Conservation (phyloP, 2,797 vertebrate species). For the Salarias fasciatus region DNA sequence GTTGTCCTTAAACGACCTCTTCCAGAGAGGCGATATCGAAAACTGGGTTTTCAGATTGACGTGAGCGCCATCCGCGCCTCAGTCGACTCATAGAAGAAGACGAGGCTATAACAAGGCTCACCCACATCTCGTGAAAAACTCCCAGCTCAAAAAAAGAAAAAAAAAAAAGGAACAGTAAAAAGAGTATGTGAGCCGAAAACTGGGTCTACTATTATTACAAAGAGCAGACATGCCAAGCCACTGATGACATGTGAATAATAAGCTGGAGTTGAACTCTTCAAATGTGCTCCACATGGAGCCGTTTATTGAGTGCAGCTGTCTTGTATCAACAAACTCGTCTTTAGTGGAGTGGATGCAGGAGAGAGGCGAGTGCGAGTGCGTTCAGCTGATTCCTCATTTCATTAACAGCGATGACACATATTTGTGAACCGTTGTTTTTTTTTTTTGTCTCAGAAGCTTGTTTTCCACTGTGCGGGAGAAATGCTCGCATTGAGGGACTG, state of each 20-base stretch:
- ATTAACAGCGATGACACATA: conserved; percentile 35
- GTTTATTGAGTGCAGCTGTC: conserved; percentile 75
- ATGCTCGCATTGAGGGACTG: conserved; percentile 7
- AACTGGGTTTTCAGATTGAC: conserved; percentile 54
- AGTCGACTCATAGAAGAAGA: conserved; percentile 39
- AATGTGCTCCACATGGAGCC: conserved; percentile 69
- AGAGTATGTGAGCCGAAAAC: conserved; percentile 49
- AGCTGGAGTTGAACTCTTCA: conserved; percentile 55
- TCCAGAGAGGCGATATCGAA: conserved; percentile 44
- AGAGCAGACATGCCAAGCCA: conserved; percentile 69
- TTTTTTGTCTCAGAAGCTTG: conserved; percentile 26
- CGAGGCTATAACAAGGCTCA: conserved; percentile 52
- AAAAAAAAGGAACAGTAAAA: conserved; percentile 12
- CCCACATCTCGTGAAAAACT: conserved; percentile 35
- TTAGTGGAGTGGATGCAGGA: conserved; percentile 44
- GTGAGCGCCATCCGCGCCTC: conserved; percentile 58
- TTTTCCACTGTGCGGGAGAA: conserved; percentile 24
- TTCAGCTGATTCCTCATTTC: conserved; percentile 55
- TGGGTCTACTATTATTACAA: conserved; percentile 49
- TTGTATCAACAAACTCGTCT: conserved; percentile 72
- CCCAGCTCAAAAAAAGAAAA: conserved; percentile 32
- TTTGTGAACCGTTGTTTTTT: conserved; percentile 29
- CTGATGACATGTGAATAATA: conserved; percentile 79
- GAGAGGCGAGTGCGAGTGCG: conserved; percentile 46
- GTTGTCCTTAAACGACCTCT: conserved; percentile 74